Evolutionary conservation across 2,888 invertebrate species (phyloP).

Genomic region (Epinotia nisella): DNA sequence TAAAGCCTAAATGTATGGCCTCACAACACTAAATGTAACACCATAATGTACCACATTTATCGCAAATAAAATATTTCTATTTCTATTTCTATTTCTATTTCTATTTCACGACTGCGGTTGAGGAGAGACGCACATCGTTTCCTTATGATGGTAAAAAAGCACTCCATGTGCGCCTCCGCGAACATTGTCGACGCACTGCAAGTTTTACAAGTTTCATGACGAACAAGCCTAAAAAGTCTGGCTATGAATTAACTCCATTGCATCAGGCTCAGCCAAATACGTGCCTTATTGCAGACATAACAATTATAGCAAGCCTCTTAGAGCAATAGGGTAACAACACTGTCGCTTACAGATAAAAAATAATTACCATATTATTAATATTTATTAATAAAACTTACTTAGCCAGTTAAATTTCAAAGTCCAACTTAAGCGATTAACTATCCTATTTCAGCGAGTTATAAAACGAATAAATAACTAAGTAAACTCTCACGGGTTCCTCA

Average conservation of each 20-base stretch:
- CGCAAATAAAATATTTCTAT: no score
- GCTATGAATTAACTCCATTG: slow-evolving; percentile 28
- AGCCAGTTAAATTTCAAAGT: background rate
- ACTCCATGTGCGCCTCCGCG: no score
- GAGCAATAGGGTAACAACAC: slow-evolving; percentile 24
- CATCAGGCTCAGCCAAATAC: slow-evolving; percentile 36
- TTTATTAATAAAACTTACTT: no score
- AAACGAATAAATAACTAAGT: background rate
- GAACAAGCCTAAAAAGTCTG: slow-evolving; percentile 9
- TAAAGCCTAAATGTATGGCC: no score
- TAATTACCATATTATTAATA: background rate
- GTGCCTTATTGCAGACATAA: slow-evolving; percentile 37
- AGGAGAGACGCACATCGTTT: no score
- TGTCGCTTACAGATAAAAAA: background rate
- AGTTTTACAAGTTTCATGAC: slow-evolving; percentile 12
- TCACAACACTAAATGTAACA: no score
- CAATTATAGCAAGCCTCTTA: slow-evolving; percentile 42
- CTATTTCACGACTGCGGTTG: no score
- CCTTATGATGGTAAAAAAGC: no score
- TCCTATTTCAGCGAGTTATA: background rate
- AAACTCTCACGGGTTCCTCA: slow-evolving; percentile 29
- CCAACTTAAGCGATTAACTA: background rate
- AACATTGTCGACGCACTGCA: no score
- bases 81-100: no score
- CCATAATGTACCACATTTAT: no score